These are phyloP conservation scores for Diabrotica virgifera DNA, from an alignment of 1,140 invertebrate genomes.

Conservation along the genomic window DNA sequence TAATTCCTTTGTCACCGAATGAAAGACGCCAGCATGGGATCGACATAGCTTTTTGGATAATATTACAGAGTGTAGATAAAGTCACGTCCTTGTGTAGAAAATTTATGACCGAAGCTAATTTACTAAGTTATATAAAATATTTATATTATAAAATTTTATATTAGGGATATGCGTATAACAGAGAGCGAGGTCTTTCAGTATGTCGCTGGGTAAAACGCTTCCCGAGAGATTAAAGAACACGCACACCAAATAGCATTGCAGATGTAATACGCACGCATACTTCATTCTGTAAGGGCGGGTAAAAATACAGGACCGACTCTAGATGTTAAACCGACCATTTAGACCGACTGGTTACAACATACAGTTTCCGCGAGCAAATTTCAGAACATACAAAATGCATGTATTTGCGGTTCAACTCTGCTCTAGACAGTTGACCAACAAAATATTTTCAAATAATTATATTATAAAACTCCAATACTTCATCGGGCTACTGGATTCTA, in stretches of 20 bases:
- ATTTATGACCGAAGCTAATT: neutral
- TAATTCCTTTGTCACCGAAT: too few relatives aligned
- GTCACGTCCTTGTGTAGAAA: neutral
- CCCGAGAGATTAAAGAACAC: neutral
- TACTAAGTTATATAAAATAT: constrained; percentile 3
- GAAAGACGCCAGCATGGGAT: too few relatives aligned
- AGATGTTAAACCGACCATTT: too few relatives aligned
- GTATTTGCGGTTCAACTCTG: too few relatives aligned
- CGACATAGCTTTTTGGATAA: too few relatives aligned
- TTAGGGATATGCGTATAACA: neutral
- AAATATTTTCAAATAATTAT: too few relatives aligned
- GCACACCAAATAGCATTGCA: constrained; percentile 1
- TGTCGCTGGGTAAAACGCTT: constrained; percentile 1
- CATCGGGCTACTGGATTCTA: too few relatives aligned
- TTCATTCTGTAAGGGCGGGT: neutral
- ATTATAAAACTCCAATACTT: too few relatives aligned
- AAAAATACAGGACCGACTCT: neutral
- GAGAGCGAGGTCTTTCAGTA: neutral
- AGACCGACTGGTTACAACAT: too few relatives aligned
- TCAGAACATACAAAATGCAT: too few relatives aligned
- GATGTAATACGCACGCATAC: neutral
- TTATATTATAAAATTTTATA: constrained; percentile 1
- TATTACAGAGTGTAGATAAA: neutral
- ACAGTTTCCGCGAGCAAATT: too few relatives aligned
- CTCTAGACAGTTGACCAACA: too few relatives aligned